phyloP scores from a whole-genome alignment of 1,140 invertebrate species.

The Camponotus floridanus region DNA sequence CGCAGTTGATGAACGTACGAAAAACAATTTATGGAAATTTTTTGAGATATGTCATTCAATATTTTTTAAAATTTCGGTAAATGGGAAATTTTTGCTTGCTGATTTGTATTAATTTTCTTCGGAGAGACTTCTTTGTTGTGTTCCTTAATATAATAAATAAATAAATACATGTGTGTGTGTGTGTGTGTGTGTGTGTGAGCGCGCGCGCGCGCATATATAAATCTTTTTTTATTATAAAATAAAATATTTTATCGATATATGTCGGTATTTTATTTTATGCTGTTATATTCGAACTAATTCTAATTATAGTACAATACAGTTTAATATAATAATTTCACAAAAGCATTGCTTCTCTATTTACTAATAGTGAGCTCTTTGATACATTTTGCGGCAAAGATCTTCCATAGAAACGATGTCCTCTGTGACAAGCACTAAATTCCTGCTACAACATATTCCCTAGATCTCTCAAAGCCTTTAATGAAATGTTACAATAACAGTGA shows the following conservation, averaged over 20 bases:
- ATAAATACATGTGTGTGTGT: background rate
- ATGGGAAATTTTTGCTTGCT: background rate
- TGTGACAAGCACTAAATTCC: slow-evolving; percentile 8
- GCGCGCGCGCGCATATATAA: background rate
- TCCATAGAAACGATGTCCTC: too few species aligned
- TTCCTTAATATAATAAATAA: background rate
- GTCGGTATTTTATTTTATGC: background rate
- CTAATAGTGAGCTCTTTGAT: background rate
- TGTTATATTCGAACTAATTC: background rate
- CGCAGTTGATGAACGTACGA: background rate
- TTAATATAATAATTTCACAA: background rate
- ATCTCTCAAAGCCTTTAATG: slow-evolving; percentile 3
- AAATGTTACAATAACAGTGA: background rate
- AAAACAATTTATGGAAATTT: slow-evolving; percentile 7
- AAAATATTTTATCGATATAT: background rate
- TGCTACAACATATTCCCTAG: slow-evolving; percentile 11
- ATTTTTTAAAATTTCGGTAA: too few species aligned
- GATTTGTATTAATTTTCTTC: background rate
- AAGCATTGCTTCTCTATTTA: background rate
- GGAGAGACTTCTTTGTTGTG: background rate
- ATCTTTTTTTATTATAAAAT: background rate
- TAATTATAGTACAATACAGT: background rate
- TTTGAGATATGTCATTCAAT: background rate
- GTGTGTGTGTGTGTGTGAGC: too few species aligned
- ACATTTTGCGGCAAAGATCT: background rate